A percentile compares a stretch with the other conserved stretches of the same genome.
phyloP scores from a whole-genome alignment of 2,797 vertebrate genomes.

The Fringilla coelebs region DNA sequence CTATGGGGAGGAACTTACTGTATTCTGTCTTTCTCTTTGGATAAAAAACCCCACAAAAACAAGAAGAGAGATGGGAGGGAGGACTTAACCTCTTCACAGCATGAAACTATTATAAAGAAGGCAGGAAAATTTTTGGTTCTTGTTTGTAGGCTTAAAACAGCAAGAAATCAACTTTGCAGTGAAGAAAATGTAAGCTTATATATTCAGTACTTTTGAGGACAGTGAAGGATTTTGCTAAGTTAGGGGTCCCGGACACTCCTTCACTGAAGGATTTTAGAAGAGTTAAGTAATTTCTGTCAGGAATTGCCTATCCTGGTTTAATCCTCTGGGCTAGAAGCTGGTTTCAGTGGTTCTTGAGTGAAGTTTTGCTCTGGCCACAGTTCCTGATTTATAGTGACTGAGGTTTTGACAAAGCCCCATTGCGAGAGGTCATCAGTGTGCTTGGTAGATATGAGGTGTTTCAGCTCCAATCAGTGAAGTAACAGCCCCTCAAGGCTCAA shows the following conservation, averaged over 20 bases:
- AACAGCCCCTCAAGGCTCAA: neutral
- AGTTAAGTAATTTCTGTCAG: neutral
- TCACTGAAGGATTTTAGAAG: neutral
- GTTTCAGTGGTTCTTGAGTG: neutral
- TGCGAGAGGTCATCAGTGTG: neutral
- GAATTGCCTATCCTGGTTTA: neutral
- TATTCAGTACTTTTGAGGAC: neutral
- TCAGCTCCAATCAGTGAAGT: neutral
- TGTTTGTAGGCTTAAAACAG: neutral
- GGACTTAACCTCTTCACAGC: neutral
- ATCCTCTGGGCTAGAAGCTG: neutral
- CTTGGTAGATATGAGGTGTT: neutral
- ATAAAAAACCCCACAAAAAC: neutral
- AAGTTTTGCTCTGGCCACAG: neutral
- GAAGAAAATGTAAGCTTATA: neutral
- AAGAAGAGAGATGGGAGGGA: neutral
- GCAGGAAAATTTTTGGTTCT: neutral
- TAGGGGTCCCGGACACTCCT: neutral
- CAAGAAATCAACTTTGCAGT: neutral
- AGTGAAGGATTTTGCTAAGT: neutral
- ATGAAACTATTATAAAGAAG: neutral
- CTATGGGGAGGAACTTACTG: conserved; percentile 6
- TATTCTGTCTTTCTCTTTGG: neutral
- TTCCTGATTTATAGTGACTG: neutral
- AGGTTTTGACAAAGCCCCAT: neutral